These are phyloP conservation scores for Villa cingulata DNA, from an alignment of 2,888 invertebrate genomes.

Conservation along the genomic window DNA sequence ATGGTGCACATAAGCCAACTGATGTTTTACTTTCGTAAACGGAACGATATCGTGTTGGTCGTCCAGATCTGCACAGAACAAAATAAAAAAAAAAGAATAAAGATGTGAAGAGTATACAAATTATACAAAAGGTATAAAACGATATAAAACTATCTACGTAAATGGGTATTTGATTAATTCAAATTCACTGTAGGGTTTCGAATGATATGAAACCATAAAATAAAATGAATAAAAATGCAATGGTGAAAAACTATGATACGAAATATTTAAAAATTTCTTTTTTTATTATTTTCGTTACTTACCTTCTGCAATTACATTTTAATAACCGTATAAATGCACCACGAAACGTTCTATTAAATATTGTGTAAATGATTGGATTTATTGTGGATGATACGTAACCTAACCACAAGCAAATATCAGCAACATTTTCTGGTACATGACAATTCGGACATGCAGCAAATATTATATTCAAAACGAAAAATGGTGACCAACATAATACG, in stretches of 20 bases:
- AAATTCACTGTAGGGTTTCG: too few species aligned
- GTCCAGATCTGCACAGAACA: slow-evolving; percentile 45
- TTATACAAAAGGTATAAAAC: too few species aligned
- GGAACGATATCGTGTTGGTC: slow-evolving; percentile 55
- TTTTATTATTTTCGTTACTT: too few species aligned
- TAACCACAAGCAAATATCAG: slow-evolving; percentile 77
- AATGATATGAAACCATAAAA: too few species aligned
- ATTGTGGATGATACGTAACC: slow-evolving; percentile 87
- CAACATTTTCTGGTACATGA: slow-evolving; percentile 51
- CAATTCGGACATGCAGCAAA: slow-evolving; percentile 74
- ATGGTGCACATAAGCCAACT: slow-evolving; percentile 55
- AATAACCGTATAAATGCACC: slow-evolving; percentile 68
- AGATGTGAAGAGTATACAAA: too few species aligned
- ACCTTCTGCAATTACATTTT: slow-evolving; percentile 64
- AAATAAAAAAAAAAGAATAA: slow-evolving; percentile 5
- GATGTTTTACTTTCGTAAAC: slow-evolving; percentile 57
- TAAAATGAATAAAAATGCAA: background rate
- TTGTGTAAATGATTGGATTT: slow-evolving; percentile 87
- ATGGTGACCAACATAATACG: slow-evolving; percentile 86
- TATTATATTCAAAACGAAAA: slow-evolving; percentile 76
- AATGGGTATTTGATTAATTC: too few species aligned
- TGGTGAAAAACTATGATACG: too few species aligned
- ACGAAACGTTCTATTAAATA: slow-evolving; percentile 81
- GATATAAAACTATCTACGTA: too few species aligned
- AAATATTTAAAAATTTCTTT: too few species aligned